Base-by-base conservation (phyloP, 2,113 vertebrate genomes). In the Hystrix brachyura region DNA sequence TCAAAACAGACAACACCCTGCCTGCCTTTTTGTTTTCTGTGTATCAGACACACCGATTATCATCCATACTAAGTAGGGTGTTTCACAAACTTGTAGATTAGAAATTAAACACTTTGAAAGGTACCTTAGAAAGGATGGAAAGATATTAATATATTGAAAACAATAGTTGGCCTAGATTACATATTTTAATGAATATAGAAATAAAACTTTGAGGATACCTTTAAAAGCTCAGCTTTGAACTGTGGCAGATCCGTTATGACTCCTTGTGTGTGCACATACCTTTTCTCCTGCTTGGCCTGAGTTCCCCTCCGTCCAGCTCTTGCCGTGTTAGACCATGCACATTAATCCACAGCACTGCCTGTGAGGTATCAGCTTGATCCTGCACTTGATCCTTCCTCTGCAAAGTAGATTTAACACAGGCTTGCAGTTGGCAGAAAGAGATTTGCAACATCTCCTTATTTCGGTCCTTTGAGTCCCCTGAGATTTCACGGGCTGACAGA, bases 21-120 rank as follows among this genome's bases (percentile, higher is more conserved):
- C 48, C 15, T 53, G 3, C 18, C 55, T 80, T 76, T 96, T 81
- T 76, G n/a, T 96, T 93, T 60, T 76, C 43, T 71, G 0, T 10
- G 18, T 92, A 55, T 80, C 51, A 72, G n/a, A 60, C 76, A 55
- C 3, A 84, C 18, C 82, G 14, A 27, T 85, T 84, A 72, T 88
- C 51, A 89, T 32, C 78, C 25, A 71, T 88, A 72, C 27, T 65
- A 88, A 34, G 51, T 78, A 53, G 25, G 18, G 46, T 85, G 18
- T 71, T 43, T 51, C 94, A 69, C 19, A 86, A 12, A 62, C 79
- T 72, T 69, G 48, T 67, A 93, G 48, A 29, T 94, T 95, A 90
- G 51, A 91, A 96, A 91, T 92, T 79, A 94, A 91, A 60, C 23
- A 48, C 93, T 96, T 92, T 80, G 72, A 91, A 67, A 85, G 29